phyloP scores from a whole-genome alignment of 1,140 invertebrate species.

The Lordiphosa mommai region DNA sequence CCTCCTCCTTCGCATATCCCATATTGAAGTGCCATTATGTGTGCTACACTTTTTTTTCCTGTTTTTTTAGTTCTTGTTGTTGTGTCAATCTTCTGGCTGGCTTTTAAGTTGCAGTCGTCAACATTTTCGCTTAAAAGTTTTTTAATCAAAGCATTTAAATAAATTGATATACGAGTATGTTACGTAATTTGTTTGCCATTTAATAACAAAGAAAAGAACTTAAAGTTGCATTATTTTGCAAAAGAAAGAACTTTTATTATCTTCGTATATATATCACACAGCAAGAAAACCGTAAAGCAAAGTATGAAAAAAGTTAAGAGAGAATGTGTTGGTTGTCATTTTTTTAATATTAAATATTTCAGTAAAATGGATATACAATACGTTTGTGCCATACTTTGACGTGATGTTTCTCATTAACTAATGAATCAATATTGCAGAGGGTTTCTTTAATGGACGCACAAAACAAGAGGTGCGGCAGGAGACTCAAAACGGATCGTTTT shows the following conservation, averaged over 20 bases:
- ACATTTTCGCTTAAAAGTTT: constrained; percentile 59
- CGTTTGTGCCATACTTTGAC: no score
- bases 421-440: no score
- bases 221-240: constrained; percentile 34
- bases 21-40: constrained; percentile 60
- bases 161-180: constrained; percentile 54
- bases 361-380: no score
- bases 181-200: constrained; percentile 37
- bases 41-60: constrained; percentile 37
- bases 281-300: constrained; percentile 16
- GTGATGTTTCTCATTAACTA: no score
- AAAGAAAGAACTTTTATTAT: constrained; percentile 57
- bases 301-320: constrained; percentile 7
- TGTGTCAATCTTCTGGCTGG: constrained; percentile 25
- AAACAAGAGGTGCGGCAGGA: no score
- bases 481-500: no score
- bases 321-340: constrained; percentile 24
- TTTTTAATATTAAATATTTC: constrained; percentile 30
- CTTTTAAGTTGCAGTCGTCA: constrained; percentile 34
- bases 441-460: no score
- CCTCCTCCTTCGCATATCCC: constrained; percentile 2
- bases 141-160: constrained; percentile 76
- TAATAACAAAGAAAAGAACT: constrained; percentile 59
- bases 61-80: neutral
- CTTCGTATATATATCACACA: constrained; percentile 57